Conservation (phyloP, 2,113 vertebrate genomes). For the Glaucomys volans region DNA sequence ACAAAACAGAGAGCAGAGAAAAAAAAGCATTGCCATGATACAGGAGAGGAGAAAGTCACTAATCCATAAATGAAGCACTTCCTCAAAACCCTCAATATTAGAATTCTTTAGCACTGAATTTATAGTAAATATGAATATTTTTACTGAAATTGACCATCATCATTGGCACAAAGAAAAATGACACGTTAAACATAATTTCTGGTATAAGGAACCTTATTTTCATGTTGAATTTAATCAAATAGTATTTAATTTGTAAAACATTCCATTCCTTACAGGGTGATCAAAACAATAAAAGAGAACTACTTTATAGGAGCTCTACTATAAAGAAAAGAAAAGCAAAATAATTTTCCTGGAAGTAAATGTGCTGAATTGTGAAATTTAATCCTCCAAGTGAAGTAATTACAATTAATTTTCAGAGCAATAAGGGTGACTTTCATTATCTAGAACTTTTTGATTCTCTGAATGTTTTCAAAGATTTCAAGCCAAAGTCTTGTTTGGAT, state of each 20-base stretch:
- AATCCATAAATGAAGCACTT: not conserved
- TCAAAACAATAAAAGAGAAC: slow-evolving; percentile 11
- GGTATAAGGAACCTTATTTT: not conserved
- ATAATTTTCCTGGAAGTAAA: slow-evolving; percentile 45
- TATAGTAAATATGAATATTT: not conserved
- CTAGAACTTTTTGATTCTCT: slow-evolving; percentile 49
- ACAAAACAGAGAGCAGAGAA: not conserved
- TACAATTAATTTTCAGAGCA: slow-evolving; percentile 65
- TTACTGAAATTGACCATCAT: not conserved
- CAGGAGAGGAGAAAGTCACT: not conserved
- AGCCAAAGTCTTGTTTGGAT: slow-evolving; percentile 27
- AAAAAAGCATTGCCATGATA: not conserved
- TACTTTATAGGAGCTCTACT: not conserved
- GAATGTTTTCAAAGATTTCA: slow-evolving; percentile 47
- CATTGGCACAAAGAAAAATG: not conserved
- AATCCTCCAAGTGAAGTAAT: slow-evolving; percentile 60
- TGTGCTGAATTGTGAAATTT: slow-evolving; percentile 59
- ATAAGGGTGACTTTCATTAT: not conserved
- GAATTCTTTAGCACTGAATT: not conserved
- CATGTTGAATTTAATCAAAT: slow-evolving; percentile 52
- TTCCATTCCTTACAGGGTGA: not conserved
- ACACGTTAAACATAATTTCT: not conserved
- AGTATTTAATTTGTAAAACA: slow-evolving; percentile 57
- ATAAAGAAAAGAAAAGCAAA: slow-evolving; percentile 35
- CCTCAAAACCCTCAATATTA: not conserved